A percentile compares a stretch with the other conserved stretches of the same genome.
These are phyloP conservation scores for Fundulus diaphanus DNA, from an alignment of 2,797 vertebrate species.

Conservation along the genomic window DNA sequence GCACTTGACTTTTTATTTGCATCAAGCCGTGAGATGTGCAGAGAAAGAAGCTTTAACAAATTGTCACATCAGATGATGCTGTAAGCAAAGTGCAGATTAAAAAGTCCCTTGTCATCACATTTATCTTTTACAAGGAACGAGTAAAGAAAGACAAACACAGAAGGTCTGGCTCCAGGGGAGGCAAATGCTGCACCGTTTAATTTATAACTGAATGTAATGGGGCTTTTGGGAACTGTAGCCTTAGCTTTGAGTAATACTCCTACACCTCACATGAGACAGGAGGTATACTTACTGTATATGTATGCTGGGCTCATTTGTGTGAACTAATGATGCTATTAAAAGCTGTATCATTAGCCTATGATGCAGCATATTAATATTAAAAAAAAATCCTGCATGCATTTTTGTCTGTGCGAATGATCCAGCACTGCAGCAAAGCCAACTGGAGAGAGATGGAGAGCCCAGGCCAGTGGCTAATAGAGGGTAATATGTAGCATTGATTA, in stretches of 20 bases:
- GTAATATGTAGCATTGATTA: conserved; percentile 69
- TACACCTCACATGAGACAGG: conserved; percentile 17
- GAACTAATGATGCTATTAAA: conserved; percentile 44
- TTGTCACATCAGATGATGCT: conserved; percentile 22
- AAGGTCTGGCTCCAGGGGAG: conserved; percentile 7
- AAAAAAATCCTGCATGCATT: conserved; percentile 28
- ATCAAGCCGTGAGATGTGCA: conserved; percentile 12
- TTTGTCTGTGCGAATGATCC: conserved; percentile 29
- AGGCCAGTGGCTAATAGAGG: conserved; percentile 58
- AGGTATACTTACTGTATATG: conserved; percentile 22
- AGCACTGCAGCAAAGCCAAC: conserved; percentile 35
- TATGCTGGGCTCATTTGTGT: conserved; percentile 26
- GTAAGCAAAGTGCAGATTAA: conserved; percentile 35
- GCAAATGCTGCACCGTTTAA: conserved; percentile 14
- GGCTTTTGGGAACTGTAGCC: conserved; percentile 30
- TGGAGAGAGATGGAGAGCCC: conserved; percentile 30
- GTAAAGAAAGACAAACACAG: conserved; percentile 31
- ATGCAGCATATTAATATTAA: conserved; percentile 23
- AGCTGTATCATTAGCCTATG: conserved; percentile 35
- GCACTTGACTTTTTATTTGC: conserved; percentile 16
- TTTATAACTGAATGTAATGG: conserved; percentile 31
- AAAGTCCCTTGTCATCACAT: conserved; percentile 22
- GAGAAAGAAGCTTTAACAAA: conserved; percentile 31
- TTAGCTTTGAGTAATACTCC: conserved; percentile 25
- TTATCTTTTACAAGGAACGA: conserved; percentile 16